A percentile compares a stretch with the other conserved stretches of the same genome.
phyloP scores from a whole-genome alignment of 2,797 vertebrate species.

The Catamblyrhynchus diadema region DNA sequence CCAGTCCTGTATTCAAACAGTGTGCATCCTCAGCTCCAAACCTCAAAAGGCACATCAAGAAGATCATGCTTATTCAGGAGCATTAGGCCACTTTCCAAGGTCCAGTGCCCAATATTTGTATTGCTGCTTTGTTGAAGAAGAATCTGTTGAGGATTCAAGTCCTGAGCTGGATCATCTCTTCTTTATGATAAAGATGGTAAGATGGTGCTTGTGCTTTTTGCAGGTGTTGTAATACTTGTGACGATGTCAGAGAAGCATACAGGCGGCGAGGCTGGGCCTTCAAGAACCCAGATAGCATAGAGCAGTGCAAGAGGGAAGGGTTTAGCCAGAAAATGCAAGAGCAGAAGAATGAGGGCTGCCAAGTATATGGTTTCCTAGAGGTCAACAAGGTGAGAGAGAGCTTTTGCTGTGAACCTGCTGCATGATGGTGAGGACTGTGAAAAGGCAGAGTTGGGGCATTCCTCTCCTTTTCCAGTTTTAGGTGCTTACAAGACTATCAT shows the following conservation, averaged over 20 bases:
- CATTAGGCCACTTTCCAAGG: background rate
- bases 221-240: conserved; percentile 96
- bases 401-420: background rate
- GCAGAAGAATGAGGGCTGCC: conserved; percentile 97
- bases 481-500: background rate
- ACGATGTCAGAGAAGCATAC: conserved; percentile 96
- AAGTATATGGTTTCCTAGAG: conserved; percentile 94
- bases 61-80: background rate
- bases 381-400: conserved; percentile 90
- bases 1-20: background rate
- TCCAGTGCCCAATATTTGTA: background rate
- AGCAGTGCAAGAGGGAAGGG: conserved; percentile 95
- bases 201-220: background rate
- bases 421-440: background rate
- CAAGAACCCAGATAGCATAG: conserved; percentile 95
- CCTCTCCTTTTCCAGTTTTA: background rate
- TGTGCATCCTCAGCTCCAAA: background rate
- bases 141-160: background rate
- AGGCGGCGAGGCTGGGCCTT: conserved; percentile 96
- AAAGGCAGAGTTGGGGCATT: background rate
- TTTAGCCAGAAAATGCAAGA: conserved; percentile 99
- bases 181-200: background rate
- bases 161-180: background rate
- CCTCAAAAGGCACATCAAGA: background rate
- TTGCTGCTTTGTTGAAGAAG: background rate